These are phyloP conservation scores for Neomorphus geoffroyi DNA, from an alignment of 2,797 vertebrate species.

Conservation along the genomic window DNA sequence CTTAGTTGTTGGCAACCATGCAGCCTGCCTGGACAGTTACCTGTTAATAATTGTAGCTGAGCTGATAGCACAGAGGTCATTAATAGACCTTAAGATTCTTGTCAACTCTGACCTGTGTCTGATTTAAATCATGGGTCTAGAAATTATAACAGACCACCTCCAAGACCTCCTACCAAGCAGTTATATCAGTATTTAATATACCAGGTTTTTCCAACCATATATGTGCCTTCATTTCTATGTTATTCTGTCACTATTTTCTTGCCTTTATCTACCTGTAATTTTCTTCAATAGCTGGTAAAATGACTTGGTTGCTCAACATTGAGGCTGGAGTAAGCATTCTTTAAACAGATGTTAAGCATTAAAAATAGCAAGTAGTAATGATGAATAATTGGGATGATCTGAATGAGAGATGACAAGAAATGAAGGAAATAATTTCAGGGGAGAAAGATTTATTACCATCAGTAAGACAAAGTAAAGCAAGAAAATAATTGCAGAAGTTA, in stretches of 20 bases:
- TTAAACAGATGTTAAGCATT: constrained; percentile 19
- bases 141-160: background rate
- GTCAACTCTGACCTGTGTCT: background rate
- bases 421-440: background rate
- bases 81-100: background rate
- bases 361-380: constrained; percentile 41
- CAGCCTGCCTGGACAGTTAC: background rate
- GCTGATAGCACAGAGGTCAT: background rate
- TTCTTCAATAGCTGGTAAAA: background rate
- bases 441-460: background rate
- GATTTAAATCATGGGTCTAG: constrained; percentile 1
- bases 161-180: background rate
- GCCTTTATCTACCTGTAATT: background rate
- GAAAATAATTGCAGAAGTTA: background rate
- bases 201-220: background rate
- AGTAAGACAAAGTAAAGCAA: background rate
- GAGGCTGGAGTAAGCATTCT: background rate
- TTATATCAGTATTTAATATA: background rate
- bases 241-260: constrained; percentile 2
- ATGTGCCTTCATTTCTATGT: background rate
- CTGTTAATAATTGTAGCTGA: background rate
- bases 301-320: background rate
- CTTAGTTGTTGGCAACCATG: background rate
- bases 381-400: constrained; percentile 29
- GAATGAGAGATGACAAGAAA: background rate